Evolutionary conservation across 2,888 invertebrate genomes (phyloP), one percentile per base, ranked within the genome.

Genomic region (Hirtodrosophila histrioides): DNA sequence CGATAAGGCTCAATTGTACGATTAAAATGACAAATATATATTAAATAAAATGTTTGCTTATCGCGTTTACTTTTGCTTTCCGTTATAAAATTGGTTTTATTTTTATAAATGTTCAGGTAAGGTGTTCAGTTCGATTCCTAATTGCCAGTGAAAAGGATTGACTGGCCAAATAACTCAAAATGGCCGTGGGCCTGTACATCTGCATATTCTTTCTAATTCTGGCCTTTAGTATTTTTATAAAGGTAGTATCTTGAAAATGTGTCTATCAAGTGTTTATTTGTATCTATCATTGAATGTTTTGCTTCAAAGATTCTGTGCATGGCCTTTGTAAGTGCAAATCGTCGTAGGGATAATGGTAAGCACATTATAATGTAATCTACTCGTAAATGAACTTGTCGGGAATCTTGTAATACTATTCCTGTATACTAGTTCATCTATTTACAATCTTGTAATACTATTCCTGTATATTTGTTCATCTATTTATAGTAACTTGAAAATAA

Each of bases 1-100:
- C 78, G 79, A 84, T 83, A 80, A 80, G 57, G 35, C 41, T 24
- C 23, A 35, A 71, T 55, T 66, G 43, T 57, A 48, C 54, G 75
- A 74, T 70, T 74, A 66, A 61, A 39, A 7, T 54, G 55, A 41
- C 54, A 50, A 50, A 46, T 40, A 45, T 37, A 58, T 55, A 55
- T 27, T 5, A 23, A 54, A 54, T n/a, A 54, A 45, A 35, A 33
- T 54, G 39, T 54, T 11, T 29, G 44, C 56, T 75, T 78, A 78
- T 81, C 78, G 31, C 56, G 37, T 23, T 45, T n/a, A 7, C 12
- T 31, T 39, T 69, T 37, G 58, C 31, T 41, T 69, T 61, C 65
- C 72, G 58, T 37, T 6, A 56, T 24, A 41, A 12, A 23, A 17
- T 8, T 11, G 29, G 4, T n/a, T 11, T 53, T 40, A 53, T 69